Evolutionary conservation across 2,113 vertebrate species (phyloP).

Genomic region (Elephantulus edwardii): DNA sequence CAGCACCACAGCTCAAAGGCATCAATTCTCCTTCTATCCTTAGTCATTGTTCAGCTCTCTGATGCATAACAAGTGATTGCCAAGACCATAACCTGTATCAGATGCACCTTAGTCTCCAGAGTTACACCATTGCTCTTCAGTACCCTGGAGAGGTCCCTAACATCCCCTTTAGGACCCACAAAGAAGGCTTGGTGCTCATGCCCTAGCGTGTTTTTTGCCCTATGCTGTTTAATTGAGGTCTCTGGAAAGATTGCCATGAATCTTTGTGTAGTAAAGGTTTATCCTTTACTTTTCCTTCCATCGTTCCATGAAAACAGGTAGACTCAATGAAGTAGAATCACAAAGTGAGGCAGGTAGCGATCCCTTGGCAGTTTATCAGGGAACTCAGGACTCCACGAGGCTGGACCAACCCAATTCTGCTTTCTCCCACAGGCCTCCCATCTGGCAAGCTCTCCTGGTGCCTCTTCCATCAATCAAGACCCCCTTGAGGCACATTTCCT

Average conservation of each 20-base stretch:
- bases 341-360: background rate
- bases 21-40: too few relatives aligned
- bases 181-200: background rate
- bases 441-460: background rate
- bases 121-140: too few relatives aligned
- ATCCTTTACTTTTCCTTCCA: background rate
- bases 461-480: background rate
- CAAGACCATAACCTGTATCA: too few relatives aligned
- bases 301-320: fast-evolving
- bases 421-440: background rate
- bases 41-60: too few relatives aligned
- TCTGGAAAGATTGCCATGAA: too few relatives aligned
- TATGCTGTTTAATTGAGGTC: fast-evolving
- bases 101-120: too few relatives aligned
- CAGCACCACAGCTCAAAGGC: too few relatives aligned
- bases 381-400: background rate
- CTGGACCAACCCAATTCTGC: background rate
- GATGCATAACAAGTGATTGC: too few relatives aligned
- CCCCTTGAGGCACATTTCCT: background rate
- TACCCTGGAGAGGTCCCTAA: too few relatives aligned
- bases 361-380: background rate
- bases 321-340: background rate
- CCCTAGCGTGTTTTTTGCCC: background rate
- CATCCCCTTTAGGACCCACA: background rate
- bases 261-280: background rate